Base-by-base conservation (phyloP, 2,113 vertebrate genomes). In the Cinclus cinclus region DNA sequence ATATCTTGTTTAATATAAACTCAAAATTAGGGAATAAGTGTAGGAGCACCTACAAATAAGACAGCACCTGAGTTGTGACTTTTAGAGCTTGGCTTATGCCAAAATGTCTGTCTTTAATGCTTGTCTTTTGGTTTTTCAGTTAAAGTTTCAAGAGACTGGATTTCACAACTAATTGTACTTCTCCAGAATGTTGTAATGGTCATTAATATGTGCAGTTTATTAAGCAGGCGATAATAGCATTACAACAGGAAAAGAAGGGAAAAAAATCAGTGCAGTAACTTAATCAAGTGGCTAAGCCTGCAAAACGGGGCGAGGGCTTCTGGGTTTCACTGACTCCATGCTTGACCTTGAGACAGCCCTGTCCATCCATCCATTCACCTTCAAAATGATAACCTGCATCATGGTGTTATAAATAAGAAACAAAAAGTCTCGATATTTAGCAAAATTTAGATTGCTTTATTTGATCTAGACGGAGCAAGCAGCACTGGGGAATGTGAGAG, bases 161-260 rank as follows among this genome's bases (percentile, higher is more conserved):
- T 83, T 69, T 60, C 28, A 7, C 35, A 55, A 39, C 82, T 94
- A 2, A 60, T 92, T 87, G 65, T 60, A 42, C 85, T 92, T 81
- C 56, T 71, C 56, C 64, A 44, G 60, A 86, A 89, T 30, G 15
- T 30, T 46, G 41, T 46, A 10, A 83, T 25, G 64, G 30, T 52
- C 55, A 70, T 89, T 93, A 86, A 74, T 63, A 71, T 0, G 4
- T 47, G 27, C 52, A 74, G 60, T 70, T 94, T 89, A 83, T 83
- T 77, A 92, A 89, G 52, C 49, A 84, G 52, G 44, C 10, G 7
- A 42, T 83, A 93, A 89, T 25, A 90, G 31, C 39, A 83, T 89
- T 67, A 69, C 55, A 50, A 75, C 73, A 92, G 86, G 91, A 86
- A 96, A 96, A 84, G 60, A 69, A 80, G 35, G 59, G 62, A 22